Evolutionary conservation across 1,140 invertebrate species (phyloP).

Genomic region (Diplogasteroides magnus): DNA sequence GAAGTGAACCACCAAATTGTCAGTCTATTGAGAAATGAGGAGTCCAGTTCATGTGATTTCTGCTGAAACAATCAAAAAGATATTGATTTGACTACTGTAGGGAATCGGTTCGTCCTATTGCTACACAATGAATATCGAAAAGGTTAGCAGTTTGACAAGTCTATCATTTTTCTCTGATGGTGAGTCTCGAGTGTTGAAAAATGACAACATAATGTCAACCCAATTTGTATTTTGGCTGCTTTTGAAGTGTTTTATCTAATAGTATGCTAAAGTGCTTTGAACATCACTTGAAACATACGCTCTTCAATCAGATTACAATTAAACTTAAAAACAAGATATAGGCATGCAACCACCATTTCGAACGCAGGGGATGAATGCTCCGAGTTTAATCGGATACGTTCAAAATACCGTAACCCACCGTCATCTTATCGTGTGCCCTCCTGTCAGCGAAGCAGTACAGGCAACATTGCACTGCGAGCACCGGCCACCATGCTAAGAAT

Average conservation of each 20-base stretch:
- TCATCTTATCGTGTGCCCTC: conserved; percentile 8
- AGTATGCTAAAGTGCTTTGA: too few species aligned
- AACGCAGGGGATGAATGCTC: too few species aligned
- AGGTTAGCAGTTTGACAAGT: background rate
- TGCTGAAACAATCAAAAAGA: background rate
- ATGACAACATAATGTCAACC: background rate
- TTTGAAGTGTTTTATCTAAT: background rate
- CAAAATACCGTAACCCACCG: too few species aligned
- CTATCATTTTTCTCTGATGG: conserved; percentile 1
- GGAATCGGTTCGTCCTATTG: background rate
- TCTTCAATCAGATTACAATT: too few species aligned
- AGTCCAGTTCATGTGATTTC: conserved; percentile 32
- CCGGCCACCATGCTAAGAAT: background rate
- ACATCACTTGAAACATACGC: too few species aligned
- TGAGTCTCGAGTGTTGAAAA: background rate
- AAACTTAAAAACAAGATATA: too few species aligned
- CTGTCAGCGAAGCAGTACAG: conserved; percentile 18
- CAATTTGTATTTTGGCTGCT: background rate
- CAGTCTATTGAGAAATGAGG: conserved; percentile 36
- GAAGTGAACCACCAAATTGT: conserved; percentile 54
- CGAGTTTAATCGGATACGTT: too few species aligned
- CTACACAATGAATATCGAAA: background rate
- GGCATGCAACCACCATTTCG: too few species aligned
- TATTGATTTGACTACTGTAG: background rate
- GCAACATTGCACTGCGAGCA: background rate